These are phyloP conservation scores for Drosophila emarginata DNA, from an alignment of 2,888 invertebrate species.

Conservation along the genomic window DNA sequence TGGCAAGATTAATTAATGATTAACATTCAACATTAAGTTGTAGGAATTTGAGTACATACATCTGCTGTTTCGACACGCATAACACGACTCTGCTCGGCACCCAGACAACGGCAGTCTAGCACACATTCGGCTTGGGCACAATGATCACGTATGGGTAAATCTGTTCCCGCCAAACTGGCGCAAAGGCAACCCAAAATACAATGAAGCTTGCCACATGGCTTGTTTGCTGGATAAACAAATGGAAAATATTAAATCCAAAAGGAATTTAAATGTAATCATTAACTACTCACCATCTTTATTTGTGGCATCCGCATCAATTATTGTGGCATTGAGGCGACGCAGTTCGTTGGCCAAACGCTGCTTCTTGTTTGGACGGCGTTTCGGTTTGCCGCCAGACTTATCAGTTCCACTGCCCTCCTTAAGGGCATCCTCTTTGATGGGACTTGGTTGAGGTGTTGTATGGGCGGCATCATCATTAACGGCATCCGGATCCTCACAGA, in stretches of 20 bases:
- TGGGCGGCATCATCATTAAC: neutral
- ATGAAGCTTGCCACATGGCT: conserved; percentile 84
- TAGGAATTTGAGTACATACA: conserved; percentile 51
- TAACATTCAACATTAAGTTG: neutral
- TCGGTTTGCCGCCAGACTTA: conserved; percentile 27
- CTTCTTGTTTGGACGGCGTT: conserved; percentile 64
- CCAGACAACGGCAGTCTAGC: conserved; percentile 83
- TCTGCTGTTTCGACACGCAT: conserved; percentile 81
- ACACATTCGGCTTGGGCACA: conserved; percentile 85
- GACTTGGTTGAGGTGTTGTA: conserved; percentile 22
- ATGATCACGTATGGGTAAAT: conserved; percentile 84
- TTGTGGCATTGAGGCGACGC: conserved; percentile 86
- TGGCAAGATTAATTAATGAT: neutral
- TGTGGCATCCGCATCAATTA: conserved; percentile 84
- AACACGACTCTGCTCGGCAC: conserved; percentile 68
- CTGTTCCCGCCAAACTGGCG: conserved; percentile 83
- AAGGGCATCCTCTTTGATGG: conserved; percentile 33
- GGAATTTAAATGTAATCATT: neutral
- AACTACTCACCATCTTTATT: conserved; percentile 65
- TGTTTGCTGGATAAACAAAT: conserved; percentile 53
- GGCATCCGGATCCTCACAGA: conserved; percentile 67
- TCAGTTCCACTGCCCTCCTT: conserved; percentile 12
- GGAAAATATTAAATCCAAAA: neutral
- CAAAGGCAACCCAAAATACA: conserved; percentile 88
- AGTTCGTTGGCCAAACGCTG: conserved; percentile 83